These are phyloP conservation scores for Drosophila orena DNA, from an alignment of 1,140 invertebrate genomes.

Conservation along the genomic window DNA sequence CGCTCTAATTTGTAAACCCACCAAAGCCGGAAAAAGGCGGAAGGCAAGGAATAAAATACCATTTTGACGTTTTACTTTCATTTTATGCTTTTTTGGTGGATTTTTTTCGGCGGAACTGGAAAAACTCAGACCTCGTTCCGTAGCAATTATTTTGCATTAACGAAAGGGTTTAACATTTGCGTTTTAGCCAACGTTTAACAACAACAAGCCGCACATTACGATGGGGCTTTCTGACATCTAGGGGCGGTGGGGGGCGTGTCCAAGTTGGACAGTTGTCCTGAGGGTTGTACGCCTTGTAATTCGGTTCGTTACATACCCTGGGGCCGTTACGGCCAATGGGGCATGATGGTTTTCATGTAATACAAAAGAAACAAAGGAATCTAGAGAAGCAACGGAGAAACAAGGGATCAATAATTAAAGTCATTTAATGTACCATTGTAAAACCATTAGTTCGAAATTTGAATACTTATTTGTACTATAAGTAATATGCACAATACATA, in stretches of 20 bases:
- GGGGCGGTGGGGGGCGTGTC: conserved; percentile 10
- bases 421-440: too few species aligned
- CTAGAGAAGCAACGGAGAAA: too few species aligned
- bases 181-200: conserved; percentile 74
- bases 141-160: conserved; percentile 82
- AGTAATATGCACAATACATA: too few species aligned
- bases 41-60: conserved; percentile 33
- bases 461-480: too few species aligned
- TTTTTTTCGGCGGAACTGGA: conserved; percentile 34
- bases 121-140: conserved; percentile 70
- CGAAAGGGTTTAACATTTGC: conserved; percentile 83
- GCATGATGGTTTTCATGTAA: background rate
- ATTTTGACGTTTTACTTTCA: conserved; percentile 56
- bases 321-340: background rate
- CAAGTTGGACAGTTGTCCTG: conserved; percentile 59
- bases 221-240: conserved; percentile 6
- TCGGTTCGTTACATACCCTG: conserved; percentile 61
- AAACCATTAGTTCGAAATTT: too few species aligned
- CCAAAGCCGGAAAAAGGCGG: conserved; percentile 29
- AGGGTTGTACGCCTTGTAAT: conserved; percentile 76
- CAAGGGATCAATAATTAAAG: too few species aligned
- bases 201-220: conserved; percentile 73
- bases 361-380: too few species aligned
- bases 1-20: conserved; percentile 72
- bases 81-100: conserved; percentile 5